Evolutionary conservation across 1,140 invertebrate species (phyloP).

Genomic region (Achatina immaculata): DNA sequence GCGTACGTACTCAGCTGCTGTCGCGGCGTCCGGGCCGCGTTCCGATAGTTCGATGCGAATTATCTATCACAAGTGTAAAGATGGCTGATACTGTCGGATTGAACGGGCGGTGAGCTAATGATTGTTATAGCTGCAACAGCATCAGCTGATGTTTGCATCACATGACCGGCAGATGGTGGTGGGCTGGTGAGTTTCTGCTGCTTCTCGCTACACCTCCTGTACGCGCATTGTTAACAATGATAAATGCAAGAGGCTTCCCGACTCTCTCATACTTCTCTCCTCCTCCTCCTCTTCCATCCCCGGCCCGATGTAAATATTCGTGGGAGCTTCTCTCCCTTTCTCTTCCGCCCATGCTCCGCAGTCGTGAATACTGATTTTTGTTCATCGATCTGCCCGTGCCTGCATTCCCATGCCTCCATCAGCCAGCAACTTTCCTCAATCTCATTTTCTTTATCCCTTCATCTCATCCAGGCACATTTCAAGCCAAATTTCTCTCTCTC

Average conservation of each 20-base stretch:
- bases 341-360: neutral
- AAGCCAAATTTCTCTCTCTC: neutral
- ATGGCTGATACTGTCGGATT: neutral
- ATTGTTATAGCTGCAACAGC: neutral
- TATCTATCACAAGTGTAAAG: neutral
- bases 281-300: neutral
- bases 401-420: neutral
- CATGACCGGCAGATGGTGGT: neutral
- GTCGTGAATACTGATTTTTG: neutral
- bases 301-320: too few species aligned
- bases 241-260: too few species aligned
- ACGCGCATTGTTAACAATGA: too few species aligned
- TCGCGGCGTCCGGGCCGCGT: neutral
- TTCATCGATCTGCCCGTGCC: neutral
- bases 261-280: neutral
- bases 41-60: neutral
- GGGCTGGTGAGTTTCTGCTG: too few species aligned
- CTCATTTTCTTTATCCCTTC: neutral
- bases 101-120: neutral
- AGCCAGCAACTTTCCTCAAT: neutral
- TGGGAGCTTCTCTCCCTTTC: neutral
- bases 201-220: too few species aligned
- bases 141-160: neutral
- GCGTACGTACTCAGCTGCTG: neutral
- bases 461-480: neutral